Evolutionary conservation across 2,888 invertebrate genomes (phyloP).

Genomic region (Magallana nippona): DNA sequence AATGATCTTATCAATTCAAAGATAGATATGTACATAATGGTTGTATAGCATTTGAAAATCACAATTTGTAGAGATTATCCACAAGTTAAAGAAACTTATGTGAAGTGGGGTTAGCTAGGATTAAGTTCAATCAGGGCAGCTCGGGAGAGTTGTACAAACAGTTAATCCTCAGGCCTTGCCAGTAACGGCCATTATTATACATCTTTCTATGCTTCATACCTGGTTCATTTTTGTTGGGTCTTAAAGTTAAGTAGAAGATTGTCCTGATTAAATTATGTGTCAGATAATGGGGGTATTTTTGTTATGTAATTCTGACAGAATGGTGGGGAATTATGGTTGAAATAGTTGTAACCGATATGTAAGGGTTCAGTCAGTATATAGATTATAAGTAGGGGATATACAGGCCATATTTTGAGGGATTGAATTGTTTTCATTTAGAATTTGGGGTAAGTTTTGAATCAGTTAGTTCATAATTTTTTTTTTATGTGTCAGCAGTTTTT

Average conservation of each 20-base stretch:
- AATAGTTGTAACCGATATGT: not conserved
- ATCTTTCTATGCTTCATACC: not conserved
- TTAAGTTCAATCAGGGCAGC: not conserved
- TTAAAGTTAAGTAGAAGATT: slow-evolving; percentile 20
- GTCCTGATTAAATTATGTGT: slow-evolving; percentile 3
- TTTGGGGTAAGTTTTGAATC: no score
- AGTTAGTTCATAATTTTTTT: no score
- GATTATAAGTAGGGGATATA: no score
- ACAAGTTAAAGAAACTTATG: slow-evolving; percentile 8
- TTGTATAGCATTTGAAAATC: not conserved
- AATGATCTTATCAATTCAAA: not conserved
- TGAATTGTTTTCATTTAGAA: no score
- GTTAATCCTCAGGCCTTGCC: not conserved
- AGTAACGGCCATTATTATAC: not conserved
- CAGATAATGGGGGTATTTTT: not conserved
- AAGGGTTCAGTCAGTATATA: not conserved
- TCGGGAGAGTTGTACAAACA: not conserved
- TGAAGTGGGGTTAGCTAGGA: slow-evolving; percentile 15
- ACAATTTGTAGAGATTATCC: not conserved
- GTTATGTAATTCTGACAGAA: not conserved
- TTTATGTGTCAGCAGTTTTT: no score
- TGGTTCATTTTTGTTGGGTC: not conserved
- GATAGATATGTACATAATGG: not conserved
- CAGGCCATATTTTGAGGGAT: no score
- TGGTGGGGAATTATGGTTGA: not conserved